Base-by-base conservation (phyloP, 1,140 invertebrate species). In the Diabrotica undecimpunctata region DNA sequence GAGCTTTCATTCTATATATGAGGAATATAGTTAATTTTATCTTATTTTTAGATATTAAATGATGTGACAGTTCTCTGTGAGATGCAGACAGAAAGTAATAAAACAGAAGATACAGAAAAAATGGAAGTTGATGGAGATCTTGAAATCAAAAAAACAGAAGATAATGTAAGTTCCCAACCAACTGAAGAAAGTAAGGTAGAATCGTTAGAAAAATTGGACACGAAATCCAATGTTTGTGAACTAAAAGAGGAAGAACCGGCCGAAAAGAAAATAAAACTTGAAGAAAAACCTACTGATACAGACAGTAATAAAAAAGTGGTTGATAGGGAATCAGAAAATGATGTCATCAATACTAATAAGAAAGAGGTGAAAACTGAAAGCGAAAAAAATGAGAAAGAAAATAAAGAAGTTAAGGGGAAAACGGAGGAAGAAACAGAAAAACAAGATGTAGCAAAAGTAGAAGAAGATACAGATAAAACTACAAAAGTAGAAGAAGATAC, bases 351-450 rank as follows among this genome's bases (percentile, higher is more conserved):
- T 0, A 37, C 14, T 13, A 38, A 50, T 50, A 12, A 10, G 46
- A 5, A 9, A 50, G 46, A 50, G 46, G 2, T 50, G 9, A 9
- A 50, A 50, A 50, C 46, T 9, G n/a, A 50, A 50, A 12, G 46
- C 9, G 46, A 50, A 50, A 50, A 50, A 50, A 50, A 10, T 12
- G n/a, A 12, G 9, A 12, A 50, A 50, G n/a, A 50, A 10, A 50
- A 2, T 50, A 9, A 50, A 50, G 41, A 46, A 4, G 41, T 46
- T 46, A 50, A 8, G 11, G 46, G 52, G 4, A 59, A 65, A 50
- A 65, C 38, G 11, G 61, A 68, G 70, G 60, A 61, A 66, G 60
- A 70, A 59, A 8, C 41, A 46, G 41, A 46, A 8, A 38, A 60
- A 35, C 14, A 59, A 36, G 53, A 12, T 11, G 14, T 36, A 38